phyloP scores from a whole-genome alignment of 2,797 vertebrate genomes.

The Alosa sapidissima region DNA sequence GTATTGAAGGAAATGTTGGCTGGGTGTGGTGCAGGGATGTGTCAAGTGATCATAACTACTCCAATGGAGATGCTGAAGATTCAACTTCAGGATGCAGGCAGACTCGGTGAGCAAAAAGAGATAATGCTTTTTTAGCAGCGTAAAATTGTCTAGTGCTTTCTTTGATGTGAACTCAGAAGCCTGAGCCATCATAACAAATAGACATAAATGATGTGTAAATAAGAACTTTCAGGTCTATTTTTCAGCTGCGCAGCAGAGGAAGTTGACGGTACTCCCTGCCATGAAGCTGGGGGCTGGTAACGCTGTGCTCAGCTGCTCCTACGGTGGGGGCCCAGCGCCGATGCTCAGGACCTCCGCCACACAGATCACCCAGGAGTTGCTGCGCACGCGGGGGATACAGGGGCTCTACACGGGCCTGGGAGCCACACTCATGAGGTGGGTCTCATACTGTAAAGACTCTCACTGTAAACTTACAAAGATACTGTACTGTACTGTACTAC shows the following conservation, averaged over 20 bases:
- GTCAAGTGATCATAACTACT: conserved; percentile 81
- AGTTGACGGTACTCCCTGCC: conserved; percentile 61
- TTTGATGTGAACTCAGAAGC: background rate
- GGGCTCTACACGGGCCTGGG: conserved; percentile 82
- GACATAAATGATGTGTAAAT: background rate
- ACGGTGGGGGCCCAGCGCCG: conserved; percentile 54
- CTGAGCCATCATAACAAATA: background rate
- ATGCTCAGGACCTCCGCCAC: conserved; percentile 69
- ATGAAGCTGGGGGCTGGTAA: conserved; percentile 73
- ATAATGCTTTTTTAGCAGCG: too few relatives aligned
- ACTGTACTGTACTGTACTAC: too few relatives aligned
- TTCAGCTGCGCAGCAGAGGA: conserved; percentile 77
- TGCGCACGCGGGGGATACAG: conserved; percentile 76
- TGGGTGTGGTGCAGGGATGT: conserved; percentile 82
- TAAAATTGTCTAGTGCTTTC: background rate
- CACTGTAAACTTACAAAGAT: background rate
- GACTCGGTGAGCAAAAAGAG: conserved; percentile 73
- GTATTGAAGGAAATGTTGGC: conserved; percentile 83
- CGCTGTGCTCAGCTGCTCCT: conserved; percentile 73
- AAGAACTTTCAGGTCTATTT: background rate
- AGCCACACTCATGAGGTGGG: conserved; percentile 81
- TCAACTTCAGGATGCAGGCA: conserved; percentile 83
- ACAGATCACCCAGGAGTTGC: conserved; percentile 78
- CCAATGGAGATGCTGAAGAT: conserved; percentile 90
- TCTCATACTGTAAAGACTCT: background rate